Base-by-base conservation (phyloP, 1,140 invertebrate species). In the Mycetomoellerius zeteki region DNA sequence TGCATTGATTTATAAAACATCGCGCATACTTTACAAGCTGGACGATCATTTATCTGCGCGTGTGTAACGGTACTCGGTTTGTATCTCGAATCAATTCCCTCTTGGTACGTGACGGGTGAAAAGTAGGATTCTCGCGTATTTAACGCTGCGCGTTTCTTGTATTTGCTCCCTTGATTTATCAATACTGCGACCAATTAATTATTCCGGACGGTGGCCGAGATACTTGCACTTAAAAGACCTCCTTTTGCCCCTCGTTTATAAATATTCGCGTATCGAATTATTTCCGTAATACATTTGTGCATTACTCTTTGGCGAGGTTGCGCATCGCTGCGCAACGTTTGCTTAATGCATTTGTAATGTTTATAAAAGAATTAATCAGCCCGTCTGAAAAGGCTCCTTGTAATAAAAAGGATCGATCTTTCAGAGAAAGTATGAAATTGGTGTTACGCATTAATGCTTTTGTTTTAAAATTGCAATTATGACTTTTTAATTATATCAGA, bases 261-360 rank as follows among this genome's bases (percentile, higher is more conserved):
- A 27, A 5, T 84, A 73, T 37, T 16, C 69, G 33, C 37, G 65
- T 71, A 81, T 69, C 78, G 54, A 84, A 84, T 84, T 60, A 73
- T 14, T 58, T 37, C n/a, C 69, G 27, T 62, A 62, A 60, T 60
- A 75, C 54, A n/a, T 43, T 33, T 24, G n/a, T 60, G 24, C 52
- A 81, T 81, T 81, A 81, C 12, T 71, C 16, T 81, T 14, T 52
- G 65, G 24, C 24, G 33, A 62, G 33, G 54, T 52, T 60, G 47
- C 27, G 58, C 56, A 77, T n/a, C 56, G 75, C 21, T 24, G 73
- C 16, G 52, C 16, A 47, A 33, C 76, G 62, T 81, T 81, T 43
- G 78, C 78, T 81, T 71, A 81, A 81, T 81, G 21, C 50, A 71
- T 81, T 81, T 58, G 54, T 71, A 71, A 81, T 71, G 10, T 71